Evolutionary conservation across 2,888 invertebrate species (phyloP), one percentile per base, ranked within the genome.

Genomic region (Unio pictorum): DNA sequence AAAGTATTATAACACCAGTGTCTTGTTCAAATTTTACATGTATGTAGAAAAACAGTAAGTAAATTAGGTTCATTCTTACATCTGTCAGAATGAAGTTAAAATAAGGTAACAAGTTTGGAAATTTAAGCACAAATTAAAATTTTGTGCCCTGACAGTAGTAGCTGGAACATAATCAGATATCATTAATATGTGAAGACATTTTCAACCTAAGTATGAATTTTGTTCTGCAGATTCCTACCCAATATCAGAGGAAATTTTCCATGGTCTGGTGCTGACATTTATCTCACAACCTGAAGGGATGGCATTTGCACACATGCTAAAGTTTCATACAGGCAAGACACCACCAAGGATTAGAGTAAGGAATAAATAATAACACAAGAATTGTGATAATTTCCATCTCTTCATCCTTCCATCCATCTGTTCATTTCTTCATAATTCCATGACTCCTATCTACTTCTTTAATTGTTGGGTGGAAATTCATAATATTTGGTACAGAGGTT

Each of bases 281-380:
- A 63, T 79, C 17, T 65, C 68, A 34, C 74, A 81, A 28, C 64
- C 65, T 28, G 69, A 75, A 55, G 84, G 84, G 3, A 73, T 70
- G 64, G 78, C 80, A 55, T 81, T 75, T 67, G 74, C 72, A 54
- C 74, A 72, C 28, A 82, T 73, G 63, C 62, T 84, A 23, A 81
- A 81, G 62, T 76, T 84, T 67, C 72, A 76, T 61, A 75, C 74
- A 15, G 70, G 71, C 4, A 66, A 57, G 15, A 55, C 67, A 55
- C 75, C 74, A 55, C 73, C 75, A 17, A 60, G 67, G 3, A 68
- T 80, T 28, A 30, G 63, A 66, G 80, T 78, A 68, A 61, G 62
- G 26, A 17, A 30, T 30, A 5, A 66, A 11, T 45, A 8, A 45
- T 45, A 45, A 11, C 45, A 1, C 45, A 45, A 45, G 11, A 11